phyloP scores from a whole-genome alignment of 2,113 vertebrate species.

The Chaenogobius annularis region DNA sequence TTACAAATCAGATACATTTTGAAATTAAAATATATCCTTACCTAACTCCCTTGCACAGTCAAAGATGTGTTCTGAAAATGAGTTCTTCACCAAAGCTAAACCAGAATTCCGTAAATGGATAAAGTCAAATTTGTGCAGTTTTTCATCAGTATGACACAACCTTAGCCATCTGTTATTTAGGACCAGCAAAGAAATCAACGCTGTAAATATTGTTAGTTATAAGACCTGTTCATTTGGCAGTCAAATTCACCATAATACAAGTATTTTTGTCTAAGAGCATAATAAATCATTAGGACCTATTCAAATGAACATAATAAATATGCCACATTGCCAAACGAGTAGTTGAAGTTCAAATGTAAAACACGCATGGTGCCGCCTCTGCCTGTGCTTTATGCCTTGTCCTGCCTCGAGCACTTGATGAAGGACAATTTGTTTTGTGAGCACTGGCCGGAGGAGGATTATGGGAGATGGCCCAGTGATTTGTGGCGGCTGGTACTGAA shows the following conservation, averaged over 20 bases:
- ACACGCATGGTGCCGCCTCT: conserved; percentile 9
- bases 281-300: not conserved
- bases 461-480: conserved; percentile 69
- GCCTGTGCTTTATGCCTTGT: conserved; percentile 62
- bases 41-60: not conserved
- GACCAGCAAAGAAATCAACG: not conserved
- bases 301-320: conserved; percentile 6
- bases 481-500: conserved; percentile 63
- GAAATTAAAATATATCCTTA: no score
- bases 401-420: conserved; percentile 56
- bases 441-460: conserved; percentile 64
- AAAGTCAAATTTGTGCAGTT: not conserved
- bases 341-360: conserved; percentile 2
- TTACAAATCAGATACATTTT: no score
- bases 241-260: not conserved
- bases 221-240: not conserved
- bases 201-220: not conserved
- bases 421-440: conserved; percentile 74
- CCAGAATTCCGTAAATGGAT: not conserved
- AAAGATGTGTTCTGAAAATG: not conserved
- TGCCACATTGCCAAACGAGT: not conserved
- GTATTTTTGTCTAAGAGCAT: not conserved
- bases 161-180: not conserved
- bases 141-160: not conserved
- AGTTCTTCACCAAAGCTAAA: not conserved